These are phyloP conservation scores for Taenioides sp. DNA, from an alignment of 2,797 vertebrate species.

Conservation along the genomic window DNA sequence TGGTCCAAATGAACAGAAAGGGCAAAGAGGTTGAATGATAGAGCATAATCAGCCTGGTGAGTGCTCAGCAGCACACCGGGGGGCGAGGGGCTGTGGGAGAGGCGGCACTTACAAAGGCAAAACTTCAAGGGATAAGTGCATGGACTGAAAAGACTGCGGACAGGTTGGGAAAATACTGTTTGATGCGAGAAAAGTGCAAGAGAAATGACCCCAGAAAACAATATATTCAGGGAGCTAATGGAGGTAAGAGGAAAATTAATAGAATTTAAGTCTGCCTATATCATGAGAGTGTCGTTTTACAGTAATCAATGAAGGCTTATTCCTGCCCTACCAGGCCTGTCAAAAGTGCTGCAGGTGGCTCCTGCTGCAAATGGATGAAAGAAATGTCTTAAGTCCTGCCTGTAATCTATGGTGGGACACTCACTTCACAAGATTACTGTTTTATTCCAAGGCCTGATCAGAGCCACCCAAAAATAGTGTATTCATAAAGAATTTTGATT, in stretches of 20 bases:
- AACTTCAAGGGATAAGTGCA: conserved; percentile 46
- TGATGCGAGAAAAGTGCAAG: conserved; percentile 17
- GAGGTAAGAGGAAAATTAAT: not conserved
- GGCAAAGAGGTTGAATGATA: conserved; percentile 62
- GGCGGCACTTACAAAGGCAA: conserved; percentile 42
- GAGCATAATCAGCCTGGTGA: conserved; percentile 65
- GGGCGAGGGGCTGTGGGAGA: conserved; percentile 60
- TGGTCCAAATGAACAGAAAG: conserved; percentile 65
- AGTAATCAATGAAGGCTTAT: conserved; percentile 54
- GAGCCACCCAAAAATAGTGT: not conserved
- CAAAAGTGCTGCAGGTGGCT: conserved; percentile 45
- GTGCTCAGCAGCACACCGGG: conserved; percentile 58
- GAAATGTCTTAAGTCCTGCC: conserved; percentile 31
- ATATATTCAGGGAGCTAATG: conserved; percentile 13
- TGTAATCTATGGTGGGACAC: not conserved
- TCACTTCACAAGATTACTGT: not conserved
- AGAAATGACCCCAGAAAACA: conserved; percentile 11
- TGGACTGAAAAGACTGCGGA: conserved; percentile 13
- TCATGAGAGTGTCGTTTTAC: conserved; percentile 69
- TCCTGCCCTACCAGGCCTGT: conserved; percentile 19
- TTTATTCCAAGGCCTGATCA: not conserved
- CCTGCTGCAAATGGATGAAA: conserved; percentile 39
- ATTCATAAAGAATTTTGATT: not conserved
- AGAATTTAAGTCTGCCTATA: conserved; percentile 46
- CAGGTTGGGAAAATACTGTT: conserved; percentile 16